Evolutionary conservation across 2,888 invertebrate species (phyloP).

Genomic region (Malacosoma neustria): DNA sequence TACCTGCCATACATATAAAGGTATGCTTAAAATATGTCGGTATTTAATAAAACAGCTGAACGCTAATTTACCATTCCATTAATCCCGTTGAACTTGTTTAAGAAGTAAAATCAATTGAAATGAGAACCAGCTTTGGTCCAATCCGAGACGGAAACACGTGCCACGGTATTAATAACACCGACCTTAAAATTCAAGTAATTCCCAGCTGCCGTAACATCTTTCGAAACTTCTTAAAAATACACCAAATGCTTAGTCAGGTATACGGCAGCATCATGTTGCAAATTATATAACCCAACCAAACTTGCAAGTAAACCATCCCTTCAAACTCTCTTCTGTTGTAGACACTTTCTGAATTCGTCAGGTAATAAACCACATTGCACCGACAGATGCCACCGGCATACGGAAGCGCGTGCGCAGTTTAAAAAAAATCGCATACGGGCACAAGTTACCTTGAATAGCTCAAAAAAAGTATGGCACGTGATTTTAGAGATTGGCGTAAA

Average conservation of each 20-base stretch:
- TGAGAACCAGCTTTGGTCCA: slow-evolving; percentile 12
- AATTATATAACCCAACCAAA: slow-evolving; percentile 37
- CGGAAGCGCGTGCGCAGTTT: slow-evolving; percentile 62
- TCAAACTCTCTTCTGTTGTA: slow-evolving; percentile 1
- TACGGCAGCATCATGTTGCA: slow-evolving; percentile 63
- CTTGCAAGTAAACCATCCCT: slow-evolving; percentile 7
- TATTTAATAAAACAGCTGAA: not conserved
- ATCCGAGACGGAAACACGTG: slow-evolving; percentile 22
- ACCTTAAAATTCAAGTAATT: slow-evolving; percentile 8
- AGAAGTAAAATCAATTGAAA: not conserved
- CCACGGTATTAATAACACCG: slow-evolving; percentile 7
- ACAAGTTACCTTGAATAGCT: slow-evolving; percentile 60
- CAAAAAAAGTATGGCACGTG: slow-evolving; percentile 43
- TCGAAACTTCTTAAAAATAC: slow-evolving; percentile 46
- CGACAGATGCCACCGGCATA: slow-evolving; percentile 64
- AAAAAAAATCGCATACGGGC: slow-evolving; percentile 67
- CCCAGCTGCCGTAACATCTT: slow-evolving; percentile 24
- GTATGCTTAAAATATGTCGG: too few species aligned
- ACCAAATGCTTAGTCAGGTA: slow-evolving; percentile 68
- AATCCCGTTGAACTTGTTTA: slow-evolving; percentile 2
- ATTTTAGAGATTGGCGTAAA: slow-evolving; percentile 48
- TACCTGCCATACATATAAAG: too few species aligned
- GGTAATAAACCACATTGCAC: slow-evolving; percentile 52
- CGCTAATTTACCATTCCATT: not conserved
- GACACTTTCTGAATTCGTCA: slow-evolving; percentile 22